These are phyloP conservation scores for Tipula helvola DNA, from an alignment of 2,888 invertebrate species.

Conservation along the genomic window DNA sequence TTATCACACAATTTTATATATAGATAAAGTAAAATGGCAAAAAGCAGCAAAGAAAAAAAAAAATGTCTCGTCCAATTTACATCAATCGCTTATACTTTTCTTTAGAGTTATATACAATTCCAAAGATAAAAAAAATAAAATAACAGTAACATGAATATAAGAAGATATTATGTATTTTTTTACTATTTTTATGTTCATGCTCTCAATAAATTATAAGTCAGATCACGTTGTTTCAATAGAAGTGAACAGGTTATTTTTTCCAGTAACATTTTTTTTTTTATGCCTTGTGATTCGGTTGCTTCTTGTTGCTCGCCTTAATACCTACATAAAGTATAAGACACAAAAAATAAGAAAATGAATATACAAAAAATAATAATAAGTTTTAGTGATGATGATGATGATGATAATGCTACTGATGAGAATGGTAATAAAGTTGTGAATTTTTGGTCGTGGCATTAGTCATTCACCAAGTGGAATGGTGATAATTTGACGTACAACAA, in stretches of 20 bases:
- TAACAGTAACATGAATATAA: neutral
- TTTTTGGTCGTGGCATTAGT: neutral
- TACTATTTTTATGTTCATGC: neutral
- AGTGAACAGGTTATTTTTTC: neutral
- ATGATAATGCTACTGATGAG: neutral
- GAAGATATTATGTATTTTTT: neutral
- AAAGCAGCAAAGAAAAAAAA: neutral
- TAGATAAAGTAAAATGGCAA: neutral
- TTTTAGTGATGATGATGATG: neutral
- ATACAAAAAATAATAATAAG: neutral
- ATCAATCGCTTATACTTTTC: neutral
- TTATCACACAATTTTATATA: neutral
- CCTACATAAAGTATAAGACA: neutral
- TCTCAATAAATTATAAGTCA: neutral
- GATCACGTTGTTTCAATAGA: neutral
- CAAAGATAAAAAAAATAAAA: neutral
- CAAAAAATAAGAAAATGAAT: neutral
- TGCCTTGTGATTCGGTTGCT: neutral
- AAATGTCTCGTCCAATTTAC: neutral
- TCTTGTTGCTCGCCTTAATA: neutral
- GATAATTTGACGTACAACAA: neutral
- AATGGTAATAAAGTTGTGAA: neutral
- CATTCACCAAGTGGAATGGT: neutral
- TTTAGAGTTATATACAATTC: neutral
- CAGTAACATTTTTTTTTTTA: neutral